phyloP scores from a whole-genome alignment of 2,113 vertebrate species.

The Petroica traversi region DNA sequence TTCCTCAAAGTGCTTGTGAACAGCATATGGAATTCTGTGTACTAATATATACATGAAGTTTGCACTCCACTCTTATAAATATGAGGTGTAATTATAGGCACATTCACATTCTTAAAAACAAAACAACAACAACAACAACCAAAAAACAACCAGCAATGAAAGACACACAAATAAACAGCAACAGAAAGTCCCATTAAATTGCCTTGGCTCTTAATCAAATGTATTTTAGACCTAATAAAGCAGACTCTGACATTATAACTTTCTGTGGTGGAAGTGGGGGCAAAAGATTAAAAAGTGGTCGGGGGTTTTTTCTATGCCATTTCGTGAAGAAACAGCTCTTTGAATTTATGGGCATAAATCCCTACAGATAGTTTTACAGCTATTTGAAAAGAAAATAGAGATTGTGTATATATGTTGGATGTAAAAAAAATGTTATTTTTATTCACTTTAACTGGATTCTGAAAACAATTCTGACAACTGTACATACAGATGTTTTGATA shows the following conservation, averaged over 20 bases:
- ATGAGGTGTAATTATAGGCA: not conserved
- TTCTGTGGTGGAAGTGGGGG: not conserved
- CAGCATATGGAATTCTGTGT: not conserved
- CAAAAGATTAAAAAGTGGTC: not conserved
- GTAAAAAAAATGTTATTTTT: not conserved
- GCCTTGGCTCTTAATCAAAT: not conserved
- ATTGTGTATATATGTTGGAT: not conserved
- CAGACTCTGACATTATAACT: not conserved
- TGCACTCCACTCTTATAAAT: not conserved
- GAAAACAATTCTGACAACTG: not conserved
- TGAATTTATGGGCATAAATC: not conserved
- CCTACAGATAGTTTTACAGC: not conserved
- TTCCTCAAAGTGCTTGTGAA: not conserved
- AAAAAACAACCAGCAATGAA: not conserved
- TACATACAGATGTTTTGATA: not conserved
- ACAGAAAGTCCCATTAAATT: not conserved
- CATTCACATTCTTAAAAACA: not conserved
- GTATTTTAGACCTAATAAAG: not conserved
- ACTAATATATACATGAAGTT: not conserved
- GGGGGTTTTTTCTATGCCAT: not conserved
- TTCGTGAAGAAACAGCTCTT: not conserved
- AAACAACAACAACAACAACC: not conserved
- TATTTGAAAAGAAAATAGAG: not conserved
- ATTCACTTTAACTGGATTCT: not conserved
- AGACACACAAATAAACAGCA: not conserved